Conservation (phyloP, 2,113 vertebrate genomes). For the Microcebus tavaratra region DNA sequence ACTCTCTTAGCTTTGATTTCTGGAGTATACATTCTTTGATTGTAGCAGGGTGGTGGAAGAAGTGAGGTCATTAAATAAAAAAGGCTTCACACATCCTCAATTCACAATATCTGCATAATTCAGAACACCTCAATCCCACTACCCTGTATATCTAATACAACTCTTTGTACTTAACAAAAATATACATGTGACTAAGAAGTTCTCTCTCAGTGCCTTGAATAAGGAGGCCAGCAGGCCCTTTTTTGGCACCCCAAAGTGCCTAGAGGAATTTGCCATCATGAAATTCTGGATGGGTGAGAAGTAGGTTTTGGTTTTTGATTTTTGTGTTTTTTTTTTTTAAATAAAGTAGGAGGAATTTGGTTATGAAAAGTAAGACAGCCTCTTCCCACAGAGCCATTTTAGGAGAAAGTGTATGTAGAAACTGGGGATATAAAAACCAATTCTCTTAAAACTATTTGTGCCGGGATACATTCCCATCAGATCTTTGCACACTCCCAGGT, state of each 20-base stretch:
- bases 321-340: too few relatives aligned
- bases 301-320: neutral
- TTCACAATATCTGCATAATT: neutral
- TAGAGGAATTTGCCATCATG: neutral
- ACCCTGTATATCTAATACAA: neutral
- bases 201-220: neutral
- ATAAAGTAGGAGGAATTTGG: neutral
- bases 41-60: neutral
- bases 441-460: neutral
- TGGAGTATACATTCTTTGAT: neutral
- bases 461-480: neutral
- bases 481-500: neutral
- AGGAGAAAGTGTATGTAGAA: neutral
- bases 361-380: neutral
- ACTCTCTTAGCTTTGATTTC: neutral
- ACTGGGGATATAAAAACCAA: neutral
- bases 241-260: neutral
- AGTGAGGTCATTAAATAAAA: neutral
- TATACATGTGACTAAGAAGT: neutral
- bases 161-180: neutral
- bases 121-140: neutral
- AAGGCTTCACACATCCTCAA: neutral
- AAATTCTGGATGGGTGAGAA: neutral
- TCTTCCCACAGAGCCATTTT: neutral
- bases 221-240: neutral